These are phyloP conservation scores for Tenthredo distinguenda DNA, from an alignment of 2,888 invertebrate genomes.

Conservation along the genomic window DNA sequence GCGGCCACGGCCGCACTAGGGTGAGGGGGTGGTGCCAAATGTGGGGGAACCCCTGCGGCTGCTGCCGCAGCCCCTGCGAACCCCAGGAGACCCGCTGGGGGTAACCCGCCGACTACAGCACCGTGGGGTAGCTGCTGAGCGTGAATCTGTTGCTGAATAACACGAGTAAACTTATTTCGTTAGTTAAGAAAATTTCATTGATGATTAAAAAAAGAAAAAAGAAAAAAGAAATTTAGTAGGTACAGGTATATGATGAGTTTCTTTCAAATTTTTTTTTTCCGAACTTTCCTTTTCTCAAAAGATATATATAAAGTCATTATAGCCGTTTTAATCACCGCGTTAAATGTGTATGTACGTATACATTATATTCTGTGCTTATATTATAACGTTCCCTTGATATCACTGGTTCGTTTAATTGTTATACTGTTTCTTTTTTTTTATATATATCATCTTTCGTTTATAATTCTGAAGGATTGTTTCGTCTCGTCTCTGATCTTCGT, in stretches of 20 bases:
- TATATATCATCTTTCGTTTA: neutral
- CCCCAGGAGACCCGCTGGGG: slow-evolving; percentile 80
- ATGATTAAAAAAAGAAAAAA: neutral
- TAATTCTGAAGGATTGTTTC: slow-evolving; percentile 25
- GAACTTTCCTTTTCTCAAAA: neutral
- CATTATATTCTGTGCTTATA: neutral
- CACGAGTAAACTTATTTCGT: slow-evolving; percentile 14
- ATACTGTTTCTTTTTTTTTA: neutral
- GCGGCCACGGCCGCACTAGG: slow-evolving; percentile 79
- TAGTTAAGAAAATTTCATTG: neutral
- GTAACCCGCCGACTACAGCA: slow-evolving; percentile 79
- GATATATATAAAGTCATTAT: neutral
- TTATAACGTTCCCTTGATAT: neutral
- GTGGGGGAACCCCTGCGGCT: slow-evolving; percentile 80
- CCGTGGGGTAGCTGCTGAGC: slow-evolving; percentile 89
- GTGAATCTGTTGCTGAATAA: slow-evolving; percentile 92
- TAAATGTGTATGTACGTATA: neutral
- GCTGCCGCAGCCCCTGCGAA: slow-evolving; percentile 80
- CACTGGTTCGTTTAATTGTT: slow-evolving; percentile 1
- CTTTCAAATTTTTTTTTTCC: neutral
- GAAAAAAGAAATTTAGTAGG: neutral
- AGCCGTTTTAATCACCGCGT: neutral
- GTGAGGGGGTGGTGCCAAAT: slow-evolving; percentile 80
- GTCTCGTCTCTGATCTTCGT: slow-evolving; percentile 40
- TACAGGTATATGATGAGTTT: no score